Base-by-base conservation (phyloP, 2,113 vertebrate species). In the Lichenostomus cassidix region DNA sequence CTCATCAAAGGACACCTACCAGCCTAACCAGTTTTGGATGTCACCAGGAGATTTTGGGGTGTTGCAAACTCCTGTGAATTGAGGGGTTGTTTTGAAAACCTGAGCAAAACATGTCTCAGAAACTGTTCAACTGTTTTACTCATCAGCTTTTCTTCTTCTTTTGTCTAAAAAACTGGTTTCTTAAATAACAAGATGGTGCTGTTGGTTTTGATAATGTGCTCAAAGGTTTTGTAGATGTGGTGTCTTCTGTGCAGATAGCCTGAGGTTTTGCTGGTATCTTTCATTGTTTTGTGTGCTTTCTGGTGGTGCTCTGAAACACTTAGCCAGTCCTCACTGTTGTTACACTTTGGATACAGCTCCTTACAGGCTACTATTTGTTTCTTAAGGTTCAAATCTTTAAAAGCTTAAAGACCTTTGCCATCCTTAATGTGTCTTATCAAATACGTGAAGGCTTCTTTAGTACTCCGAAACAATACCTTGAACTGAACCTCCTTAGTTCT, bases 1-100 rank as follows among this genome's bases (percentile, higher is more conserved):
- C n/a, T 85, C 82, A 82, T 85, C 87, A 94, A 87, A 89, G 84
- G 49, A 68, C 65, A 91, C 70, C 92, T 82, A 91, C 50, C 70
- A 85, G 41, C 53, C 58, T 76, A 62, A 60, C 13, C 27, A 69
- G 52, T 84, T 96, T 56, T 2, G 44, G 19, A 64, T 68, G 35
- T 46, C 87, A 76, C 70, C 49, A 71, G 84, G 78, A 84, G 58
- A 82, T 85, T 76, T 64, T 44, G 41, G 27, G 62, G 74, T 62
- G 64, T 49, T 73, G 85, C 31, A 64, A 12, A 69, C 41, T 91
- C 58, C 74, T 1, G 8, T 33, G 79, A 52, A 82, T 7, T 49
- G 82, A 73, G 17, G 24, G 15, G 5, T 64, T 33, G 42, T 67
- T 84, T 74, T 55, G 56, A 82, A 92, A 87, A 78, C 1, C 5